phyloP scores from a whole-genome alignment of 2,797 vertebrate species.

The Tadarida brasiliensis region DNA sequence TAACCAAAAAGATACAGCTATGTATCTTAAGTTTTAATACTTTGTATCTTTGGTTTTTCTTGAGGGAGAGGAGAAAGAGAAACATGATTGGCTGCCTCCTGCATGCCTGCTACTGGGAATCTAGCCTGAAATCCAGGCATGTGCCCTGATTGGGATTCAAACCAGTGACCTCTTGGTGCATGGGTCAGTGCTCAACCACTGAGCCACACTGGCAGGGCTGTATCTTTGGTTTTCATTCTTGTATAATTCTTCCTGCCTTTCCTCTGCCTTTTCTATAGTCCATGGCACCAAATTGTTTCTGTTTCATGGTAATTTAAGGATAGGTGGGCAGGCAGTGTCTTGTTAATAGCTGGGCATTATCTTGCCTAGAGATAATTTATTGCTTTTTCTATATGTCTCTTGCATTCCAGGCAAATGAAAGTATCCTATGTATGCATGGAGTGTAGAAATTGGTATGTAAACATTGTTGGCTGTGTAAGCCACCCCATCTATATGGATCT shows the following conservation, averaged over 20 bases:
- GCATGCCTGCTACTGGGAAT: too few relatives aligned
- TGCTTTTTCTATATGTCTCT: constrained; percentile 3
- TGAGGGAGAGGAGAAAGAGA: background rate
- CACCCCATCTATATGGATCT: background rate
- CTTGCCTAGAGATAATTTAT: background rate
- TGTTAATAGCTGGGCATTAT: constrained; percentile 23
- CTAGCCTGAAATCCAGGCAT: too few relatives aligned
- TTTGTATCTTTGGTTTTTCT: background rate
- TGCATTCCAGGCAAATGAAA: background rate
- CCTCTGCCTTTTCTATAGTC: background rate
- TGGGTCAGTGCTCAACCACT: too few relatives aligned
- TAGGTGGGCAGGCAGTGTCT: background rate
- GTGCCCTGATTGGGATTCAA: too few relatives aligned
- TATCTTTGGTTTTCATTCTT: background rate
- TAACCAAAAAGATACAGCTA: background rate
- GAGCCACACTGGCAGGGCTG: too few relatives aligned
- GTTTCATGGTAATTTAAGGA: background rate
- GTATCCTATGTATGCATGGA: background rate
- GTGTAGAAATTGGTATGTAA: background rate
- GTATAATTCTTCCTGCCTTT: background rate
- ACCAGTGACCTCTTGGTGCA: too few relatives aligned
- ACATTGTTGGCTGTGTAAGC: background rate
- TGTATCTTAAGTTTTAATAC: background rate
- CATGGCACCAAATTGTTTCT: background rate
- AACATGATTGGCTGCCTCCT: too few relatives aligned